These are phyloP conservation scores for Brachypodius melanocephalos DNA, from an alignment of 2,113 vertebrate genomes.

Conservation along the genomic window DNA sequence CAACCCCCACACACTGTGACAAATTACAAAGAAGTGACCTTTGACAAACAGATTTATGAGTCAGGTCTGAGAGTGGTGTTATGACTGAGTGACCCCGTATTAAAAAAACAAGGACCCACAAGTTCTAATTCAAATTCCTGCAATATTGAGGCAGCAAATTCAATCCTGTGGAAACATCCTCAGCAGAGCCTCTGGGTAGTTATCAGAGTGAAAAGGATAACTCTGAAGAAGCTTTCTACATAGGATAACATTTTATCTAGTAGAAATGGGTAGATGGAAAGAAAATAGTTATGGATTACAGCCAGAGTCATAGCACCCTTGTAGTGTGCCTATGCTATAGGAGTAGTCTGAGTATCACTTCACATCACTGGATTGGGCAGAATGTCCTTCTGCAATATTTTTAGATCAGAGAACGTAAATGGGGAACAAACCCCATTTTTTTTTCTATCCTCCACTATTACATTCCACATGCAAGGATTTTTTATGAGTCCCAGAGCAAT, in stretches of 20 bases:
- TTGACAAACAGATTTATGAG: not conserved
- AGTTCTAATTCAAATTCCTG: not conserved
- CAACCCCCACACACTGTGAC: not conserved
- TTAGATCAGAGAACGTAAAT: not conserved
- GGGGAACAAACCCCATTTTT: rapidly evolving
- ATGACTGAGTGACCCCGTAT: not conserved
- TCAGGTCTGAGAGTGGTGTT: not conserved
- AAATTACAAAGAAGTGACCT: not conserved
- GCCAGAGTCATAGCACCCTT: not conserved
- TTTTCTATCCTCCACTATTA: not conserved
- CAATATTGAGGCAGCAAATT: not conserved
- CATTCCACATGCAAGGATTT: not conserved
- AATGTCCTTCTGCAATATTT: not conserved
- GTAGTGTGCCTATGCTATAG: not conserved
- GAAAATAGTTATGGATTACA: not conserved
- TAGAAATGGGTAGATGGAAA: not conserved
- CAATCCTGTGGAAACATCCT: not conserved
- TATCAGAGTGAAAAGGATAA: not conserved
- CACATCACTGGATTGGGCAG: not conserved
- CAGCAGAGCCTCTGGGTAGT: not conserved
- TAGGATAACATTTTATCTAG: not conserved
- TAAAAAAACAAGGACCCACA: not conserved
- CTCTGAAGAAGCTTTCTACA: not conserved
- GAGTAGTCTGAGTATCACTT: not conserved
- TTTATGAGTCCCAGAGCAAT: not conserved